Evolutionary conservation across 2,797 vertebrate species (phyloP).

Genomic region (Moxostoma hubbsi): DNA sequence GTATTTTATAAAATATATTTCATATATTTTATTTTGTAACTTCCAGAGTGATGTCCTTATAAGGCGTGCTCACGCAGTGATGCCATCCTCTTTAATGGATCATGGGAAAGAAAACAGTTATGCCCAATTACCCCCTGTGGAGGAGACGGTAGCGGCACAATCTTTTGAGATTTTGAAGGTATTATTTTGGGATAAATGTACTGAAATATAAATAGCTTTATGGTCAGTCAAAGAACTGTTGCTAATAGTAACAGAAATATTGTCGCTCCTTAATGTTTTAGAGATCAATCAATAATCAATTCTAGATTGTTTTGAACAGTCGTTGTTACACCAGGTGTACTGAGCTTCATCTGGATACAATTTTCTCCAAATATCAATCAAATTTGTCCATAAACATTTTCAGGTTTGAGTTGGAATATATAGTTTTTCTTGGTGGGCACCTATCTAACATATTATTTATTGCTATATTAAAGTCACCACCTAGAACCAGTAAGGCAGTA

Average conservation of each 20-base stretch:
- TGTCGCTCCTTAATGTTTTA: background rate
- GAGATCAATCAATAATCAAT: constrained; percentile 11
- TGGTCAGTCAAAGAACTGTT: background rate
- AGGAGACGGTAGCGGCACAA: no score
- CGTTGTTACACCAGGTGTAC: background rate
- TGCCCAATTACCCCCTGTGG: no score
- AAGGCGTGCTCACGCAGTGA: no score
- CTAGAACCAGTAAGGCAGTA: constrained; percentile 14
- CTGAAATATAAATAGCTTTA: constrained; percentile 1
- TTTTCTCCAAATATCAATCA: constrained; percentile 12
- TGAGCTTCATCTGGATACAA: background rate
- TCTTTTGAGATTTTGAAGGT: background rate
- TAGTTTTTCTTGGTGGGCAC: background rate
- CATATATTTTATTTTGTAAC: constrained; percentile 27
- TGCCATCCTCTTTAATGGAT: no score
- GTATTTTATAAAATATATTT: no score
- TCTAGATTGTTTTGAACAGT: constrained; percentile 14
- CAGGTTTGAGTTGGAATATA: background rate
- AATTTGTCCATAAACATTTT: background rate
- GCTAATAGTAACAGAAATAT: background rate
- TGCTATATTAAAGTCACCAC: background rate
- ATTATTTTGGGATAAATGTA: background rate
- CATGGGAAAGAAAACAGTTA: no score
- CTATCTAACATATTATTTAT: background rate
- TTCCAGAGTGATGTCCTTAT: background rate